Evolutionary conservation across 2,888 invertebrate species (phyloP), one percentile per base, ranked within the genome.

Genomic region (Hecatera dysodea): DNA sequence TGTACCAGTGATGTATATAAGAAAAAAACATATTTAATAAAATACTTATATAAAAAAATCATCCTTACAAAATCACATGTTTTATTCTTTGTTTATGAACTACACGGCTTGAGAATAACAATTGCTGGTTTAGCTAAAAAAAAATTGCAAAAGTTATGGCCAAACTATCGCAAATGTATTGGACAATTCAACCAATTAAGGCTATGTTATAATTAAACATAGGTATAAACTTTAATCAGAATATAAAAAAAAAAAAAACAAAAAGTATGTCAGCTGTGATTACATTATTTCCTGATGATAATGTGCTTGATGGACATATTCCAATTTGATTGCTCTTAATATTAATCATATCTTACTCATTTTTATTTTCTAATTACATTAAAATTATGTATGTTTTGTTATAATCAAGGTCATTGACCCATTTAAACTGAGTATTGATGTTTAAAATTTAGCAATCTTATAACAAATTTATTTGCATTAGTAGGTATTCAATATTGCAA

Each of bases 191-290:
- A 42, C 17, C 42, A n/a, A 55, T 46, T 50, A 36, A 9, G n/a
- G 19, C 12, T 46, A 5, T 29, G 19, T 52, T 46, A n/a, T 39
- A 7, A 12, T 46, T 22, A 33, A 2, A 2, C 6, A 36, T 27
- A 46, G 12, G 3, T 60, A 19, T 11, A 36, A 39, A 60, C 36
- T 27, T 12, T 50, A n/a, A 36, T 46, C 36, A 17, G 36, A 36
- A 19, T 29, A 36, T 39, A 27, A 36, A 61, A 36, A 46, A 27
- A 36, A 61, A 48, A n/a, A 53, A 62, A 82, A 85, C 87, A 82
- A 90, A 90, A 90, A 91, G 89, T 91, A 88, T 90, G 90, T 90
- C 89, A 90, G 81, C 87, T 84, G 82, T 89, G 87, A 89, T 90
- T 87, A 60, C 29, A 46, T 60, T 55, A 53, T n/a, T 29, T 71